phyloP scores from a whole-genome alignment of 2,888 invertebrate species.

The Laspeyria flexula region DNA sequence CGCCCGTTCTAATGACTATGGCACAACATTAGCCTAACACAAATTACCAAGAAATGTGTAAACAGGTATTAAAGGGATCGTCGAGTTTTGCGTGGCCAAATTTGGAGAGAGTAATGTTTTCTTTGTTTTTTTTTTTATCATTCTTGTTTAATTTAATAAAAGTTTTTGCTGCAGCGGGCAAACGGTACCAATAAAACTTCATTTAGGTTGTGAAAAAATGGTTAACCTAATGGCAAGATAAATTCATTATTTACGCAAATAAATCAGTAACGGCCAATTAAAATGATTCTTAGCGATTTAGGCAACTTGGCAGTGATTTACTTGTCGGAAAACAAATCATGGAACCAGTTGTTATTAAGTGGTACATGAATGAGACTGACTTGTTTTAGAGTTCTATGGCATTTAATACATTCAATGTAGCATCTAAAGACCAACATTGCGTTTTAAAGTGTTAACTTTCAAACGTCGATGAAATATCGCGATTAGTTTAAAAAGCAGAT shows the following conservation, averaged over 20 bases:
- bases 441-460: background rate
- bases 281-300: no score
- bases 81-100: conserved; percentile 60
- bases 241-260: no score
- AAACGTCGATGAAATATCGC: background rate
- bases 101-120: conserved; percentile 59
- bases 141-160: conserved; percentile 35
- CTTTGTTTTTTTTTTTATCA: conserved; percentile 48
- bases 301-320: no score
- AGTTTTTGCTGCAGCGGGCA: no score
- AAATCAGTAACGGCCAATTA: no score
- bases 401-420: background rate
- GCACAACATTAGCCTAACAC: conserved; percentile 79
- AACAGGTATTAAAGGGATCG: conserved; percentile 77
- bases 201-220: no score
- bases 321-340: no score
- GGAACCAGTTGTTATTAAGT: no score
- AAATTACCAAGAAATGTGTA: conserved; percentile 80
- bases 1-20: conserved; percentile 73
- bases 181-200: no score
- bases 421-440: background rate
- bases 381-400: no score
- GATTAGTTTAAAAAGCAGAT: conserved; percentile 2
- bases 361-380: no score
- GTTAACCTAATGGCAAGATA: no score